Evolutionary conservation across 2,113 vertebrate species (phyloP), one percentile per base, ranked within the genome.

Genomic region (Rhinoderma darwinii): DNA sequence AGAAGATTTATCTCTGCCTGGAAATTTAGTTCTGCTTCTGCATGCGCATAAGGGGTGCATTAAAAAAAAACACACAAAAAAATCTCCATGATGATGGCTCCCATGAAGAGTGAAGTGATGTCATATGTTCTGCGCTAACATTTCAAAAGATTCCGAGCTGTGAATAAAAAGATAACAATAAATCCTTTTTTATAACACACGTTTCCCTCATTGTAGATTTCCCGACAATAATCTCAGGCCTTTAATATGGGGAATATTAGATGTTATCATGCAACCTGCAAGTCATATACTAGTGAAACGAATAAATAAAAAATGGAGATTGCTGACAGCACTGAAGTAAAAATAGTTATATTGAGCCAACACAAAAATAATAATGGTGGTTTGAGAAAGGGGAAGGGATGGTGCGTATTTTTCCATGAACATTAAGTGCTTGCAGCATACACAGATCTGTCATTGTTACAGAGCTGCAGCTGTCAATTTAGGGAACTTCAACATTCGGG

Each of bases 291-390:
- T 32, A 41, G 72, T 50, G 32, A 47, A 41, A 72, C 27, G 5
- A 30, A 83, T 35, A n/a, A n/a, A 70, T 54, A 39, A 54, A 56
- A 25, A n/a, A 61, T 61, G 30, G 59, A 74, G 85, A 82, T 32
- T 87, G 78, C 86, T 82, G 86, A 87, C 79, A 63, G 12, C 2
- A 39, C 78, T 75, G 41, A 14, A 87, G 27, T 82, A 59, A 70
- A 73, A 81, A 87, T 82, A 75, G 74, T 87, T 37, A 63, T 43
- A 72, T 68, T n/a, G 44, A 82, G 68, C 51, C 39, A 74, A 72
- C 77, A 74, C 61, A 74, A 86, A 86, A 82, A 74, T 61, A 75
- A 82, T 82, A 81, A 87, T 87, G 85, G 66, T 74, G 85, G 61
- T 87, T 82, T 74, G 35, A 75, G 20, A 70, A 87, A 87, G 61